Evolutionary conservation across 2,888 invertebrate genomes (phyloP), one percentile per base, ranked within the genome.

Genomic region (Rosalia funebris): DNA sequence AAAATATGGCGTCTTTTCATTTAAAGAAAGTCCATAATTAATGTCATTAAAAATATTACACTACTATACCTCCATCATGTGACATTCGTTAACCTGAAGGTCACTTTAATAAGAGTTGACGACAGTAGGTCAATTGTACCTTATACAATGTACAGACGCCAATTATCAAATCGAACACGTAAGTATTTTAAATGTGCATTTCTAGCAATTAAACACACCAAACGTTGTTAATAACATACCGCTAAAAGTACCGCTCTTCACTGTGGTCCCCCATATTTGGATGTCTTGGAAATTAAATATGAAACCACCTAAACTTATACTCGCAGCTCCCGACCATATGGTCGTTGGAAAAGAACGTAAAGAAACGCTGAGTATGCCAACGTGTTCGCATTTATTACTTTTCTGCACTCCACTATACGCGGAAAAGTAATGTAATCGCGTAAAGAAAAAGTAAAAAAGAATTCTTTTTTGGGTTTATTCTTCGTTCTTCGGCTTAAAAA

Each of bases 321-420:
- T 41, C n/a, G n/a, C n/a, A n/a, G n/a, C 32, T 32, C 25, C 46
- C 32, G 46, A 47, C 46, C 46, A 47, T 47, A 47, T 47, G 46
- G 46, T 47, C 46, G n/a, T n/a, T n/a, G n/a, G n/a, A n/a, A n/a
- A n/a, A n/a, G n/a, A n/a, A n/a, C n/a, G n/a, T n/a, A 16, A 34
- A 47, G 46, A 47, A 32, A 15, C 15, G n/a, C 32, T 11, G 14
- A 11, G 46, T 10, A 32, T 3, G 25, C 3, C 9, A 32, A 25
- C 31, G 3, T 44, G 9, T 4, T 9, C 10, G 14, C 20, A 14
- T 20, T 25, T 14, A 20, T 25, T 45, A 25, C 14, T n/a, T n/a
- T n/a, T n/a, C n/a, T n/a, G n/a, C n/a, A n/a, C n/a, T n/a, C n/a
- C n/a, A n/a, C n/a, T n/a, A n/a, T n/a, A n/a, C n/a, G n/a, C n/a